These are phyloP conservation scores for Caenorhabditis wallacei DNA, from an alignment of 2,888 invertebrate species.

Conservation along the genomic window DNA sequence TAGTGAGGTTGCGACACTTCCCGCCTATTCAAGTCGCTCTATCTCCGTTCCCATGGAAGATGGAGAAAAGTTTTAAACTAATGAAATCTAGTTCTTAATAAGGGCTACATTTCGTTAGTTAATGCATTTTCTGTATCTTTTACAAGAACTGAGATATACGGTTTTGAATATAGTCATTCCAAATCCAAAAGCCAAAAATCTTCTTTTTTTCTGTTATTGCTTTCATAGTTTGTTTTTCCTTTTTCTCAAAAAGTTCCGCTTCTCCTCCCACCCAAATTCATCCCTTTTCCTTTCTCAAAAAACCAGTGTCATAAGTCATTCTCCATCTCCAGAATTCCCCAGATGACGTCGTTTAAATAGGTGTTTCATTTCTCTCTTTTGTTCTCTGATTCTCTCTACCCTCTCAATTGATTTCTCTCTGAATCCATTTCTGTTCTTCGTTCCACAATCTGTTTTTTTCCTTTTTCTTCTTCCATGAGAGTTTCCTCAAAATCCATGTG, in stretches of 20 bases:
- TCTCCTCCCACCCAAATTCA: background rate
- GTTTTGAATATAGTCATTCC: no score
- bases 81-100: no score
- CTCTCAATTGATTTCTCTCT: slow-evolving; percentile 15
- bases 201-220: background rate
- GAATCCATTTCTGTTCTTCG: slow-evolving; percentile 24
- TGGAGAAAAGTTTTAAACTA: no score
- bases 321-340: slow-evolving; percentile 37
- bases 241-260: background rate
- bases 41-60: no score
- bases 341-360: slow-evolving; percentile 41
- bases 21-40: no score
- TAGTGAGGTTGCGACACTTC: no score
- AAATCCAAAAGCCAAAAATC: no score
- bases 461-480: no score
- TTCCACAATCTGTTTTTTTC: slow-evolving; percentile 20
- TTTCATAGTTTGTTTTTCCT: slow-evolving; percentile 2
- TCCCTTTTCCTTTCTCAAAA: background rate
- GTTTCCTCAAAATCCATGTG: slow-evolving; percentile 29
- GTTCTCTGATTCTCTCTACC: slow-evolving; percentile 1
- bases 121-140: no score
- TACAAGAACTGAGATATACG: no score
- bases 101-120: no score
- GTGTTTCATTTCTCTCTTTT: slow-evolving; percentile 15
- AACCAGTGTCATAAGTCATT: slow-evolving; percentile 11